Evolutionary conservation across 2,113 vertebrate genomes (phyloP).

Genomic region (Rhynchomys soricoides): DNA sequence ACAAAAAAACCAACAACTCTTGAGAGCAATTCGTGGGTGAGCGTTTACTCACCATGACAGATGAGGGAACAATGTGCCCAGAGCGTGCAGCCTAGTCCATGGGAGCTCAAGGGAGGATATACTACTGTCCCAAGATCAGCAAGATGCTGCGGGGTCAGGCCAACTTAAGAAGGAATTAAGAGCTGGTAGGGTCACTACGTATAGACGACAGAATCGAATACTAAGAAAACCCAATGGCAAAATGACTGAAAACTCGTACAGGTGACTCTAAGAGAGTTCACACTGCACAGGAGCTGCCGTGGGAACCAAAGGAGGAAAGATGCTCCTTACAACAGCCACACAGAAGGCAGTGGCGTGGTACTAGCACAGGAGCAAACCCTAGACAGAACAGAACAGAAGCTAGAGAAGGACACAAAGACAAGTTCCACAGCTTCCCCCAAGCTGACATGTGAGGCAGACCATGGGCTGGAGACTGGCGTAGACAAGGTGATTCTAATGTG

Average conservation of each 20-base stretch:
- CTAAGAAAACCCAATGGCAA: background rate
- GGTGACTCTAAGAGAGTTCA: background rate
- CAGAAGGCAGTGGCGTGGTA: background rate
- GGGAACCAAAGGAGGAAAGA: background rate
- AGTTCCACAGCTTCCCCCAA: background rate
- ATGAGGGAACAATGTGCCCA: background rate
- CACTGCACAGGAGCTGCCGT: no score
- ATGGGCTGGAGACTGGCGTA: background rate
- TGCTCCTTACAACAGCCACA: background rate
- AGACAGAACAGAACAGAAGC: background rate
- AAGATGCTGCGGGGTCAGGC: background rate
- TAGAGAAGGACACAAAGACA: background rate
- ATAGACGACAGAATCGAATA: background rate
- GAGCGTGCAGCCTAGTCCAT: background rate
- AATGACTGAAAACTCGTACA: background rate
- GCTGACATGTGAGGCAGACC: no score
- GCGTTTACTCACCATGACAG: background rate
- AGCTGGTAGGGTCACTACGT: no score
- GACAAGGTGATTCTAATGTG: background rate
- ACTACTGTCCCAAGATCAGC: background rate
- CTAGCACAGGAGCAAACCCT: background rate
- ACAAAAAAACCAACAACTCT: no score
- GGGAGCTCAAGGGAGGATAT: background rate
- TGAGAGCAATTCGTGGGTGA: rapidly evolving
- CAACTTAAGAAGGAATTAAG: background rate